Evolutionary conservation across 2,113 vertebrate species (phyloP).

Genomic region (Lamprotornis superbus): DNA sequence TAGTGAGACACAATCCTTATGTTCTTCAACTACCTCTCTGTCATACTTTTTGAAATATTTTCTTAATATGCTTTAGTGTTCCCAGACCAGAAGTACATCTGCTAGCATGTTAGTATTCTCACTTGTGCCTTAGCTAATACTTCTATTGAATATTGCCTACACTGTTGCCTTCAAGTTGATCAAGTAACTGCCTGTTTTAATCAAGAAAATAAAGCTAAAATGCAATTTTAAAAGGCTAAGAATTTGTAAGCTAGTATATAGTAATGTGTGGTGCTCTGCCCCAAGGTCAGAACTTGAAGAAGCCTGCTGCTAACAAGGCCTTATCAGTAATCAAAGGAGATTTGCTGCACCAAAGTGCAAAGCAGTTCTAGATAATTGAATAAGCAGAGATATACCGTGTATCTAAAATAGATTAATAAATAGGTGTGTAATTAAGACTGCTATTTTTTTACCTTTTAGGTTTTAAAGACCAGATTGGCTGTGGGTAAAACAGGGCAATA

Average conservation of each 20-base stretch:
- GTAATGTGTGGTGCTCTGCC: not conserved
- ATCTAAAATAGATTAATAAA: not conserved
- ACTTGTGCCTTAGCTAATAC: not conserved
- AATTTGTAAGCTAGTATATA: not conserved
- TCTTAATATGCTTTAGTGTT: not conserved
- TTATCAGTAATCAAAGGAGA: not conserved
- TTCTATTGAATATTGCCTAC: not conserved
- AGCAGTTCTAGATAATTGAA: not conserved
- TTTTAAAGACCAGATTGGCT: slow-evolving; percentile 92
- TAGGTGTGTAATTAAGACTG: not conserved
- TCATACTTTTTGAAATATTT: not conserved
- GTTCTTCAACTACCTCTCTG: not conserved
- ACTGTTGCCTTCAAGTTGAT: not conserved
- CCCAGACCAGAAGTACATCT: not conserved
- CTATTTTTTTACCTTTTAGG: slow-evolving; percentile 67
- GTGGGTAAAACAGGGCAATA: slow-evolving; percentile 93
- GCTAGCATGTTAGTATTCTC: not conserved
- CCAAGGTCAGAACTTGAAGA: not conserved
- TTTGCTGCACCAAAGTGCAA: not conserved
- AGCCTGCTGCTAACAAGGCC: not conserved
- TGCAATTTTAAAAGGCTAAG: not conserved
- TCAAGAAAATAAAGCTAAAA: not conserved
- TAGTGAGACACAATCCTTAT: not conserved
- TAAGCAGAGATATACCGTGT: not conserved
- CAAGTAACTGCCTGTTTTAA: not conserved